phyloP scores from a whole-genome alignment of 2,888 invertebrate species.

The Melinopterus prodromus region DNA sequence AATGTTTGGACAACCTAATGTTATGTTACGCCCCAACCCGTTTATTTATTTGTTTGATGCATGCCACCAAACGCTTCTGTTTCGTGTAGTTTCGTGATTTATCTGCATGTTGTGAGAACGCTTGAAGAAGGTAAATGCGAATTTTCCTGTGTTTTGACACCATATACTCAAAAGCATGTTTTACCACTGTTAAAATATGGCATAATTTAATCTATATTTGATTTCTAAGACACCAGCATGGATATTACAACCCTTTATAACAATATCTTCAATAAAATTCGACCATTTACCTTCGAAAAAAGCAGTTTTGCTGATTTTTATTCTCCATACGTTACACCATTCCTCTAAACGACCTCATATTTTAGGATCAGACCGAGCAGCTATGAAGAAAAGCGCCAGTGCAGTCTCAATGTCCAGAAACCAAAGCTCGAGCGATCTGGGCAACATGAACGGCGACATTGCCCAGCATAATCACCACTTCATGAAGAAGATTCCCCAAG shows the following conservation, averaged over 20 bases:
- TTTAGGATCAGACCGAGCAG: slow-evolving; percentile 35
- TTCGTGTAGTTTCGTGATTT: background rate
- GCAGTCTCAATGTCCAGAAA: slow-evolving; percentile 82
- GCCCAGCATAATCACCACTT: slow-evolving; percentile 88
- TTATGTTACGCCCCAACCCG: background rate
- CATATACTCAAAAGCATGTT: background rate
- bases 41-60: slow-evolving; percentile 12
- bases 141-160: background rate
- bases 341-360: background rate
- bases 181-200: background rate
- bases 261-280: no score
- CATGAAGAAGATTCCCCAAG: slow-evolving; percentile 96
- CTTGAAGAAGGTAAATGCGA: background rate
- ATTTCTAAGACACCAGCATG: no score
- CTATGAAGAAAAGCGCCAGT: slow-evolving; percentile 78
- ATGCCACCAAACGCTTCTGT: background rate
- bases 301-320: background rate
- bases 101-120: slow-evolving; percentile 5
- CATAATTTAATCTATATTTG: no score
- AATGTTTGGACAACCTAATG: slow-evolving; percentile 41
- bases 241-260: no score
- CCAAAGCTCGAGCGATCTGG: slow-evolving; percentile 73
- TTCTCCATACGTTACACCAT: background rate
- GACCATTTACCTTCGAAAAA: no score
- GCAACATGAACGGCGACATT: slow-evolving; percentile 67